phyloP scores from a whole-genome alignment of 2,888 invertebrate genomes.

The Platypus cylindrus region DNA sequence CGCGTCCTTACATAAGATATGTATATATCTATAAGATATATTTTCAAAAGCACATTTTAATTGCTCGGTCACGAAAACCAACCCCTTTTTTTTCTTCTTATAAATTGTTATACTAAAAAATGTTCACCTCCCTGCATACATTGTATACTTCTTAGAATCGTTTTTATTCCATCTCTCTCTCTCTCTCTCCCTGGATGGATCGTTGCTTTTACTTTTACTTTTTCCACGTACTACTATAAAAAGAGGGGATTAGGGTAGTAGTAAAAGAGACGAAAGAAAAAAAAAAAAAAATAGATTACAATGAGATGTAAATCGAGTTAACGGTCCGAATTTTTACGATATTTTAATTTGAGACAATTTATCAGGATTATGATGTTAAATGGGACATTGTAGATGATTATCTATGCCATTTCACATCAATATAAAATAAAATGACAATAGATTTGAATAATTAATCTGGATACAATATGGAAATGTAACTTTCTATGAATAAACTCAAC shows the following conservation, averaged over 20 bases:
- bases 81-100: conserved; percentile 10
- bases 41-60: conserved; percentile 14
- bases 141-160: too few species aligned
- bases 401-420: too few species aligned
- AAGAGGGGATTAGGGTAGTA: too few species aligned
- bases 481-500: too few species aligned
- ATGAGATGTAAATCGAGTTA: conserved; percentile 14
- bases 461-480: too few species aligned
- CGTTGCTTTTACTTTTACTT: conserved; percentile 3
- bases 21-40: too few species aligned
- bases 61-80: conserved; percentile 11
- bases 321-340: conserved; percentile 14
- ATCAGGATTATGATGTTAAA: conserved; percentile 12
- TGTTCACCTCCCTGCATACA: conserved; percentile 2
- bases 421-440: too few species aligned
- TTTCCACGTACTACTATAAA: neutral
- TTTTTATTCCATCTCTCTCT: too few species aligned
- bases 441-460: too few species aligned
- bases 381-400: too few species aligned
- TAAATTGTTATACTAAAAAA: neutral
- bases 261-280: neutral
- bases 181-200: conserved; percentile 2
- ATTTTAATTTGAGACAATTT: conserved; percentile 15
- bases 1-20: neutral
- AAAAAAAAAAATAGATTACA: conserved; percentile 5